Evolutionary conservation across 2,888 invertebrate species (phyloP), one percentile per base, ranked within the genome.

Genomic region (Xestia ashworthii): DNA sequence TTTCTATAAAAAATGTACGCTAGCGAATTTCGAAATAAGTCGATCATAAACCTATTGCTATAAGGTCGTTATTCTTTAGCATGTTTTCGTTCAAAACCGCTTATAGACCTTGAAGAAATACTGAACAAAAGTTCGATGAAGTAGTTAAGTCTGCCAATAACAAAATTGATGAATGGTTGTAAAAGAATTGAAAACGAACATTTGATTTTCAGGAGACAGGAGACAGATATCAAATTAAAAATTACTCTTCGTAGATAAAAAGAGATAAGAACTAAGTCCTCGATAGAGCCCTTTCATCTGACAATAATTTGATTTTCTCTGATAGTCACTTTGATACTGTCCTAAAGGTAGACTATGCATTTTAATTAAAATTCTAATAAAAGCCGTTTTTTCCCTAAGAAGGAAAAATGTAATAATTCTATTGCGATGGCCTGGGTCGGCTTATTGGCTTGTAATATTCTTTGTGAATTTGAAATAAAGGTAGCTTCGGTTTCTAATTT

Each of bases 291-390:
- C 77, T 81, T 81, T 79, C 69, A 83, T 58, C 55, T 77, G 79
- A 76, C 66, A 67, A 64, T 87, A 87, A 90, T 89, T 88, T 81
- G 69, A 89, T 89, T 88, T 76, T 72, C 44, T 48, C 74, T 72
- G 67, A 41, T 67, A 74, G 70, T 74, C 75, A 67, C 83, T 87
- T 86, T 84, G 83, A 76, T 73, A 75, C 38, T 19, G 58, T 58
- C n/a, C 14, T 74, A 65, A 68, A 46, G 76, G 25, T 76, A 68
- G 68, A 78, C 73, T 81, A 77, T 87, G 83, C 85, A 84, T 86
- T 88, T 85, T 84, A 88, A 90, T 89, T 81, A 83, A 83, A 53
- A 84, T 88, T 88, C 78, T 81, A 86, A 79, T 90, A 79, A 84
- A 88, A 84, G 77, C 68, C 48, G 41, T 25, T 50, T 50, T 67